Evolutionary conservation across 2,888 invertebrate genomes (phyloP), one percentile per base, ranked within the genome.

Genomic region (Calliphora vomitoria): DNA sequence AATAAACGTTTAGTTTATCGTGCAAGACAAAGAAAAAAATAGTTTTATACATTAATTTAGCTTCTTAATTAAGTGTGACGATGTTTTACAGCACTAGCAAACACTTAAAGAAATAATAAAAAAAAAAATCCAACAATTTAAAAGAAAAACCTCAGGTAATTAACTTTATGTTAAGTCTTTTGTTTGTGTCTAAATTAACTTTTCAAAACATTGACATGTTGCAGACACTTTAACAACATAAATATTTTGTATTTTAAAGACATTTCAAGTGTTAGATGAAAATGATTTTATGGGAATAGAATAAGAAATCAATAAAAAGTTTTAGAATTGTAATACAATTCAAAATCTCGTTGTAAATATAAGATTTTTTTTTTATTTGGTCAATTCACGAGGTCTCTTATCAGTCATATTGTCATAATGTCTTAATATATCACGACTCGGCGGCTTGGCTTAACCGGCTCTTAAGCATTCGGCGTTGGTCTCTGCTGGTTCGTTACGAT

Each of bases 151-250:
- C 20, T 4, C 18, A 58, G 55, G n/a, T 13, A 44, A 79, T 58
- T 60, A 60, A 41, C n/a, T 50, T 44, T 25, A 68, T 62, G 53
- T 62, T 71, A 72, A 81, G 64, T 81, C 62, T 72, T 62, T 71
- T 31, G 53, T 53, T 72, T 80, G 35, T 8, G 10, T 11, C 4
- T 50, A n/a, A n/a, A 50, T 50, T 50, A 50, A 50, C 50, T 20
- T 41, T 13, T 50, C 4, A 53, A 25, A 50, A 35, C 10, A 6
- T 53, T 69, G 50, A n/a, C 50, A 69, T 31, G 13, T 4, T 50
- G 18, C 18, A 47, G 47, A 41, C 11, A 41, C 38, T 44, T 44
- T 44, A 44, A 44, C 13, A 5, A 13, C 15, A 47, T 47, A 47
- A 47, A 47, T 47, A 47, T 47, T 47, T 4, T 44, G 25, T 47